A percentile compares a stretch with the other conserved stretches of the same genome.
These are phyloP conservation scores for Acrobasis suavella DNA, from an alignment of 2,888 invertebrate species.

Conservation along the genomic window DNA sequence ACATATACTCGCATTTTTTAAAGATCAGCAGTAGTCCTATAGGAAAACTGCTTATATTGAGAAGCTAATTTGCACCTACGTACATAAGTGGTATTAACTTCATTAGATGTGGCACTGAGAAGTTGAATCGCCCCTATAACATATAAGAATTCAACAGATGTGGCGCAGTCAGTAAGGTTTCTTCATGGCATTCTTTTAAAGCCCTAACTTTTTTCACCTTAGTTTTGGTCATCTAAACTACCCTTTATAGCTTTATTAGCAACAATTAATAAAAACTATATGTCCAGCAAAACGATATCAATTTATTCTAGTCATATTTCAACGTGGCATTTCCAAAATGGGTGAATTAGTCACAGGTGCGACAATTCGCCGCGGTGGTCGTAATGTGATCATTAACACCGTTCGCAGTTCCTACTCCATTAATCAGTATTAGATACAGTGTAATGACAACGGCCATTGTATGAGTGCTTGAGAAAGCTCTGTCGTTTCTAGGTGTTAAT, in stretches of 20 bases:
- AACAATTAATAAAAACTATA: not conserved
- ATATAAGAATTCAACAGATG: too few relatives aligned
- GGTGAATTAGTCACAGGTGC: conserved; percentile 7
- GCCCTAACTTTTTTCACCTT: too few relatives aligned
- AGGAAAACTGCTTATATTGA: too few relatives aligned
- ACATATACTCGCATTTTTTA: too few relatives aligned
- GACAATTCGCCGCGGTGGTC: conserved; percentile 24
- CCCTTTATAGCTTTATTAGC: not conserved
- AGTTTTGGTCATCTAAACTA: too few relatives aligned
- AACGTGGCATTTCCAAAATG: conserved; percentile 13
- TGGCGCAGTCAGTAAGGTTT: too few relatives aligned
- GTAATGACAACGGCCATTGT: conserved; percentile 14
- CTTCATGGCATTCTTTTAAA: too few relatives aligned
- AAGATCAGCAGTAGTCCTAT: too few relatives aligned
- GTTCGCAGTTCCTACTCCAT: conserved; percentile 31
- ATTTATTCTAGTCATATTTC: conserved; percentile 2
- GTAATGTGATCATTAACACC: conserved; percentile 27
- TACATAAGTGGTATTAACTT: too few relatives aligned
- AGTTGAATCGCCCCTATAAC: too few relatives aligned
- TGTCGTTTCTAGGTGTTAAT: conserved; percentile 13
- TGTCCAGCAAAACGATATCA: not conserved
- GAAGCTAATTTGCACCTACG: too few relatives aligned
- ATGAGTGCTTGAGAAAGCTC: conserved; percentile 6
- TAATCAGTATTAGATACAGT: conserved; percentile 32
- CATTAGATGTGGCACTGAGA: too few relatives aligned